Evolutionary conservation across 1,140 invertebrate genomes (phyloP).

Genomic region (Leptopilina boulardi): DNA sequence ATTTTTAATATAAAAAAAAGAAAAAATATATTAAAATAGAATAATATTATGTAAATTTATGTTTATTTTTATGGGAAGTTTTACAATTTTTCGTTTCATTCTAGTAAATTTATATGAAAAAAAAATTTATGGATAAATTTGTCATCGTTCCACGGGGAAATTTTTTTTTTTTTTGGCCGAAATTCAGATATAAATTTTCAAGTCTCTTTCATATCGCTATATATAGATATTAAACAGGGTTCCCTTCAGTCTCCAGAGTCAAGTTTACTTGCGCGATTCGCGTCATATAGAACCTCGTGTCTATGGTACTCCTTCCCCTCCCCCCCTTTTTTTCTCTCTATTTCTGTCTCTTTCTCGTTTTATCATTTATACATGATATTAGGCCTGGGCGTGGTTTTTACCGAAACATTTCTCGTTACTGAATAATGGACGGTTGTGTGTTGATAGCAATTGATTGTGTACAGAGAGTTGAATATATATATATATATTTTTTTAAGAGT

Average conservation of each 20-base stretch:
- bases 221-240: constrained; percentile 21
- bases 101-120: too few relatives aligned
- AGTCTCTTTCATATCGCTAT: too few relatives aligned
- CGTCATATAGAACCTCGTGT: background rate
- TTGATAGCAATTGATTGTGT: constrained; percentile 45
- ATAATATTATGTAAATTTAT: too few relatives aligned
- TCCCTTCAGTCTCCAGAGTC: constrained; percentile 44
- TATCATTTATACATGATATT: constrained; percentile 42
- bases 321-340: background rate
- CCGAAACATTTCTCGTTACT: constrained; percentile 22
- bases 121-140: too few relatives aligned
- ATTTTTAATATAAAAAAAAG: too few relatives aligned
- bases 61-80: too few relatives aligned
- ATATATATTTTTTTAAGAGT: constrained; percentile 40
- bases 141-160: too few relatives aligned
- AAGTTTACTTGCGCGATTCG: constrained; percentile 46
- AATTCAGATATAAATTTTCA: too few relatives aligned
- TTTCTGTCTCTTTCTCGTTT: constrained; percentile 16
- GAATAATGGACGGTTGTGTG: constrained; percentile 40
- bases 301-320: constrained; percentile 20
- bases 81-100: too few relatives aligned
- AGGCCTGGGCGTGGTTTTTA: constrained; percentile 7
- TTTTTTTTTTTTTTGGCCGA: too few relatives aligned
- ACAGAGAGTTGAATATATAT: too few relatives aligned
- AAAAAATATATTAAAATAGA: too few relatives aligned